Conservation (phyloP, 2,888 invertebrate genomes). For the Linnaemya tessellans region DNA sequence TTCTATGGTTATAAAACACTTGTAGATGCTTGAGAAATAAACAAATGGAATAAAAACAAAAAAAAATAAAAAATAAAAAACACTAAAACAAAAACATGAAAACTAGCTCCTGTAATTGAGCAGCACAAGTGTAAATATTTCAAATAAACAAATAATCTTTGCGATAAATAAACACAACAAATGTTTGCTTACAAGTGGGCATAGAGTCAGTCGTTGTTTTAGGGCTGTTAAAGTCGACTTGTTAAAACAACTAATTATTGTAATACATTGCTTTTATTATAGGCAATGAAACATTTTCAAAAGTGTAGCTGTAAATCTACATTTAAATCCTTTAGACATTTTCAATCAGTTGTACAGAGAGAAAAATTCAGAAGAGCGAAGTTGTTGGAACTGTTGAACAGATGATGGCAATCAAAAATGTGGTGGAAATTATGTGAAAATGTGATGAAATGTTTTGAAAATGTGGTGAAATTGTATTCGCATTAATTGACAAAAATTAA, state of each 20-base stretch:
- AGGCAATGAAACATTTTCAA: background rate
- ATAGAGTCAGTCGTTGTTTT: background rate
- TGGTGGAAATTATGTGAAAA: no score
- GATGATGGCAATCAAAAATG: no score
- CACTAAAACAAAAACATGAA: slow-evolving; percentile 28
- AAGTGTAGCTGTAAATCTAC: background rate
- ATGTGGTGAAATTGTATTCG: no score
- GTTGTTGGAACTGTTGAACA: no score
- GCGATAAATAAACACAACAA: slow-evolving; percentile 58
- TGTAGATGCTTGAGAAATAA: slow-evolving; percentile 42
- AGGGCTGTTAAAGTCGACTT: slow-evolving; percentile 9
- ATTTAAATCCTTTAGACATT: background rate
- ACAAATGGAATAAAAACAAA: background rate
- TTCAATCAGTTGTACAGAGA: no score
- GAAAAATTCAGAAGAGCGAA: no score
- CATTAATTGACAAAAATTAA: no score
- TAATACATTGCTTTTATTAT: background rate
- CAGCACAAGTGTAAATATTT: slow-evolving; percentile 59
- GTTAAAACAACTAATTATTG: background rate
- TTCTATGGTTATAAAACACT: slow-evolving; percentile 25
- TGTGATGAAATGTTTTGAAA: no score
- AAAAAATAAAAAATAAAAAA: background rate
- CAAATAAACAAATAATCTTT: slow-evolving; percentile 62
- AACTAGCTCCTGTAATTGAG: slow-evolving; percentile 62
- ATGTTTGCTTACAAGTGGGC: slow-evolving; percentile 22